Evolutionary conservation across 2,797 vertebrate genomes (phyloP).

Genomic region (Cottoperca gobio): DNA sequence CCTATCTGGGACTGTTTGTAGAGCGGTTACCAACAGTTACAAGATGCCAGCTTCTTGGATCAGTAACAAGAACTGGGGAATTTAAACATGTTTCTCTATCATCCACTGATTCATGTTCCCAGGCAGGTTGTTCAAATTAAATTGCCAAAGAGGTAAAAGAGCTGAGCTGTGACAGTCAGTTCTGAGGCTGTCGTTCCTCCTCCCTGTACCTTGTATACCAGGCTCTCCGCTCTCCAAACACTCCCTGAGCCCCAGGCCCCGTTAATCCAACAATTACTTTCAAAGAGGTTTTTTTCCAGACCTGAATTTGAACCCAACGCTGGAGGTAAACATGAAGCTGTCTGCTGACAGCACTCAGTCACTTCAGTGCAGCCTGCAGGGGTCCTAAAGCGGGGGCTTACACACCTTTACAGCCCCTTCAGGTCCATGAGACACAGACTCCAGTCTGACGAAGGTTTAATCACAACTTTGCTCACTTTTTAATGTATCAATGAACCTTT

Average conservation of each 20-base stretch:
- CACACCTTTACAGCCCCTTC: background rate
- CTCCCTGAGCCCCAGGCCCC: background rate
- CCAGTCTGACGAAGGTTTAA: background rate
- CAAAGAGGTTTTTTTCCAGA: conserved; percentile 27
- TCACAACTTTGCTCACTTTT: background rate
- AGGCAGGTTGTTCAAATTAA: background rate
- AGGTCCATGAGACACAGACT: background rate
- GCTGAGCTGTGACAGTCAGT: background rate
- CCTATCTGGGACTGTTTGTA: conserved; percentile 18
- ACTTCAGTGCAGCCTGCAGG: background rate
- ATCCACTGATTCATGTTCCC: background rate
- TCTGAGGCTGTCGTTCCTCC: background rate
- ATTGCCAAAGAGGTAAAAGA: background rate
- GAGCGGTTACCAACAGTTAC: conserved; percentile 32
- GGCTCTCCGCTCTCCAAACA: background rate
- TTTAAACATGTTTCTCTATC: background rate
- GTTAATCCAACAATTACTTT: conserved; percentile 34
- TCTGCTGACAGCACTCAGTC: conserved; percentile 9
- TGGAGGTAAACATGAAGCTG: conserved; percentile 18
- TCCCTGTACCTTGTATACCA: background rate
- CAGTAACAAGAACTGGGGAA: background rate
- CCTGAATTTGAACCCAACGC: conserved; percentile 31
- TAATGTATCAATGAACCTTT: background rate
- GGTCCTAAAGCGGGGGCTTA: background rate
- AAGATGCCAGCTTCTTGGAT: conserved; percentile 11